phyloP scores from a whole-genome alignment of 1,140 invertebrate genomes.

The Drosophila funebris region DNA sequence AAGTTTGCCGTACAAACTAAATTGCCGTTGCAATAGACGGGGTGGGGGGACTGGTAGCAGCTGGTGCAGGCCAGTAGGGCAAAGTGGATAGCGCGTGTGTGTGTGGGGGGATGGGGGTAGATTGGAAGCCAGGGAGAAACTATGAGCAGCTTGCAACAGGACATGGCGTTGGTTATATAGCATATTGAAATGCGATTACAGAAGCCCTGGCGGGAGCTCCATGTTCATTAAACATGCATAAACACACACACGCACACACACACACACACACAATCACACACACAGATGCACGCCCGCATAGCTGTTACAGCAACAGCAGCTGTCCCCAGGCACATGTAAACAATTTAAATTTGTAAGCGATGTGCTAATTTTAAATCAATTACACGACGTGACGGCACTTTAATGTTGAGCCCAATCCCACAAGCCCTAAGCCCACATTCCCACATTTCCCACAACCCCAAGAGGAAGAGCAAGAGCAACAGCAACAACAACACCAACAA shows the following conservation, averaged over 20 bases:
- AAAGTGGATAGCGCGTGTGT: conserved; percentile 23
- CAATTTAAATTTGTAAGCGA: conserved; percentile 77
- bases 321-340: conserved; percentile 75
- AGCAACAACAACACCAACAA: not conserved
- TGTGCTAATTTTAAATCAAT: conserved; percentile 81
- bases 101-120: no score
- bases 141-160: conserved; percentile 33
- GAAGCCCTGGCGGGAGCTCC: conserved; percentile 54
- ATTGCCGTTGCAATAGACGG: conserved; percentile 61
- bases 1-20: conserved; percentile 77
- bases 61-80: conserved; percentile 6
- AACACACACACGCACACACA: conserved; percentile 51
- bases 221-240: conserved; percentile 81
- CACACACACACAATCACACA: conserved; percentile 14
- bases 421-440: not conserved
- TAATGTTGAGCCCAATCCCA: conserved; percentile 41
- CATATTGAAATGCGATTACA: conserved; percentile 80
- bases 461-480: no score
- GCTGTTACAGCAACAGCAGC: conserved; percentile 37
- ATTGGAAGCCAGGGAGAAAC: not conserved
- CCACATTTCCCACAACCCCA: not conserved
- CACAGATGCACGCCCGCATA: conserved; percentile 20
- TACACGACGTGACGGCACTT: conserved; percentile 74
- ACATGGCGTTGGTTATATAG: conserved; percentile 54
- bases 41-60: conserved; percentile 1